Percentiles rank a stretch among this genome's conserved stretches.
Evolutionary conservation across 2,888 invertebrate species (phyloP).

Genomic region (Hemistola chrysoprasaria): DNA sequence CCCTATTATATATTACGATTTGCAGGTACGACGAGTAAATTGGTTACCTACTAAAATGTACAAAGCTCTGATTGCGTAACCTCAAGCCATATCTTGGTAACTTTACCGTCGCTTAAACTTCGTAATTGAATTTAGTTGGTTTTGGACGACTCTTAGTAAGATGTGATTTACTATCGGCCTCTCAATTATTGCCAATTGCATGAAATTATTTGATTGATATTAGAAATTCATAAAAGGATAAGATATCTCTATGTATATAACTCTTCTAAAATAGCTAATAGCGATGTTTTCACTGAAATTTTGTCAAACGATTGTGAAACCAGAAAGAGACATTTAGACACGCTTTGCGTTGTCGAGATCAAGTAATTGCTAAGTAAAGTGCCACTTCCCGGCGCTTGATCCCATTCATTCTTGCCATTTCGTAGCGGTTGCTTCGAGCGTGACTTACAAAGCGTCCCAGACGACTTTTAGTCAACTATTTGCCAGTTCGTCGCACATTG

Average conservation of each 20-base stretch:
- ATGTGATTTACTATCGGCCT: not conserved
- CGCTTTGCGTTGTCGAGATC: too few relatives aligned
- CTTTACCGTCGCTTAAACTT: slow-evolving; percentile 1
- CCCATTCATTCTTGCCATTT: slow-evolving; percentile 5
- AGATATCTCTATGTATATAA: too few relatives aligned
- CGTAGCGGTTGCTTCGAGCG: not conserved
- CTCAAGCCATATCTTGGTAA: slow-evolving; percentile 1
- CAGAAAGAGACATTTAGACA: too few relatives aligned
- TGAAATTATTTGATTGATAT: too few relatives aligned
- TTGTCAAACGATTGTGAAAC: too few relatives aligned
- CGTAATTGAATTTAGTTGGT: slow-evolving; percentile 5
- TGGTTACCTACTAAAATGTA: too few relatives aligned
- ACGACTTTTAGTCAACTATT: slow-evolving; percentile 28
- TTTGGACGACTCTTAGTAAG: slow-evolving; percentile 4
- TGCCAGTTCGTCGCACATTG: slow-evolving; percentile 30
- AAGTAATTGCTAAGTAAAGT: slow-evolving; percentile 2
- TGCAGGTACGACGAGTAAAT: too few relatives aligned
- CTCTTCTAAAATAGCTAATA: too few relatives aligned
- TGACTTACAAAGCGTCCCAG: slow-evolving; percentile 6
- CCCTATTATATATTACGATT: too few relatives aligned
- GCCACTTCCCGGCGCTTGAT: not conserved
- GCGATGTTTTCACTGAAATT: too few relatives aligned
- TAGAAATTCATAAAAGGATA: too few relatives aligned
- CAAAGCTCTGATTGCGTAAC: not conserved
- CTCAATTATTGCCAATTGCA: too few relatives aligned